phyloP scores from a whole-genome alignment of 1,140 invertebrate genomes.

The Caenorhabditis remanei region DNA sequence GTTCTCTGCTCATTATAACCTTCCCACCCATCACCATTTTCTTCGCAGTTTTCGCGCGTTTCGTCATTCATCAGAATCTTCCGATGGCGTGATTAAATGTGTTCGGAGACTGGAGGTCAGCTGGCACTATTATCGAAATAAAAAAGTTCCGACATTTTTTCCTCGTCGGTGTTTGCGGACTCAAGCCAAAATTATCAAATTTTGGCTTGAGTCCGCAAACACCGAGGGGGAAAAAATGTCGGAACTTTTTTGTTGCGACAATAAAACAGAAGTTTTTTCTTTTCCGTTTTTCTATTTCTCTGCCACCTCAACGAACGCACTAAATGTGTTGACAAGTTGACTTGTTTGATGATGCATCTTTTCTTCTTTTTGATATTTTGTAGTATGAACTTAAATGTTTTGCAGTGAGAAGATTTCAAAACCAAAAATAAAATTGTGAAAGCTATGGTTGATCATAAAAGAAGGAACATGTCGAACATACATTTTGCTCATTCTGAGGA shows the following conservation, averaged over 20 bases:
- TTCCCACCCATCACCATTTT: neutral
- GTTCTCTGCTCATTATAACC: constrained; percentile 24
- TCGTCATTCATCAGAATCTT: neutral
- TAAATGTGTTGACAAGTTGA: neutral
- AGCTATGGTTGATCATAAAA: neutral
- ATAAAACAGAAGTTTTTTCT: neutral
- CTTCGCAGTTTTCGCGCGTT: neutral
- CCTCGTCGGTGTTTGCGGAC: too few relatives aligned
- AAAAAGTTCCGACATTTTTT: too few relatives aligned
- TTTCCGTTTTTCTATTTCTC: neutral
- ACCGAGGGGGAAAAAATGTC: too few relatives aligned
- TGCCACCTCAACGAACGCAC: constrained; percentile 1
- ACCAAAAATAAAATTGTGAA: neutral
- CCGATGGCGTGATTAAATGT: constrained; percentile 22
- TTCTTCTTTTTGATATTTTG: neutral
- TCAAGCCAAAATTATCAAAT: too few relatives aligned
- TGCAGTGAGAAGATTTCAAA: neutral
- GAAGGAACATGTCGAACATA: neutral
- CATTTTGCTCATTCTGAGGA: too few relatives aligned
- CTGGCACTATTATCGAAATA: constrained; percentile 26
- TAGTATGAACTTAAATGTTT: neutral
- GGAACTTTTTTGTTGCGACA: too few relatives aligned
- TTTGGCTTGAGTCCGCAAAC: too few relatives aligned
- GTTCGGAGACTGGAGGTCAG: constrained; percentile 17
- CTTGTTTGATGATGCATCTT: too few relatives aligned